phyloP scores from a whole-genome alignment of 2,113 vertebrate genomes.

The Lasiurus borealis region DNA sequence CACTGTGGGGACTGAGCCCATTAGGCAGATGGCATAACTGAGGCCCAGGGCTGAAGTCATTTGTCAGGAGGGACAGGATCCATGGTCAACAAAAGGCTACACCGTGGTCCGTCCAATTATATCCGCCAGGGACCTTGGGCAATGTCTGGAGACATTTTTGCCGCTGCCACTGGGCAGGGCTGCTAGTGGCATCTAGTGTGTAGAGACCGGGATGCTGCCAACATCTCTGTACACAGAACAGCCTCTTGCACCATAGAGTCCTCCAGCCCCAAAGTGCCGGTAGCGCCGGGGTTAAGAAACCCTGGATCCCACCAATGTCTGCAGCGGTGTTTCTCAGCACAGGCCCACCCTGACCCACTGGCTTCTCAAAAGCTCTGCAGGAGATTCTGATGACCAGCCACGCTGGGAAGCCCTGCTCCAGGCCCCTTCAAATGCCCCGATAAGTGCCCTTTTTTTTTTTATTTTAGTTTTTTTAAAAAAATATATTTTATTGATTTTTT shows the following conservation, averaged over 20 bases:
- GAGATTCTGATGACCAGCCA: neutral
- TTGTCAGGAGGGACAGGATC: neutral
- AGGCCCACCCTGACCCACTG: neutral
- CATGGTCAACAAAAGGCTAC: neutral
- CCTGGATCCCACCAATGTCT: neutral
- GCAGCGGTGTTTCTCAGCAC: neutral
- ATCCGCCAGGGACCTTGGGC: neutral
- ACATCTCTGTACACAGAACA: neutral
- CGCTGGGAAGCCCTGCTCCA: neutral
- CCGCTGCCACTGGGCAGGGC: neutral
- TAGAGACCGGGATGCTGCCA: neutral
- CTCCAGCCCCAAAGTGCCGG: neutral
- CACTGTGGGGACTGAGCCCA: neutral
- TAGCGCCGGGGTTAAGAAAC: neutral
- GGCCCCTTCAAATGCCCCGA: neutral
- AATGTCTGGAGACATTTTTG: neutral
- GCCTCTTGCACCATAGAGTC: neutral
- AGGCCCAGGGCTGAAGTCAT: neutral
- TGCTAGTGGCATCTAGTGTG: neutral
- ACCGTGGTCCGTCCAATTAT: neutral
- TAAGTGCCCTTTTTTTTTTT: neutral
- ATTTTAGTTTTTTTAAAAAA: too few species aligned
- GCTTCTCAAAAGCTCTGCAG: neutral
- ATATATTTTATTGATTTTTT: too few species aligned
- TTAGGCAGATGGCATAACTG: neutral